Percentiles rank a stretch among this genome's conserved stretches.
Conservation (phyloP, 2,113 vertebrate species). For the Pitta sordida region DNA sequence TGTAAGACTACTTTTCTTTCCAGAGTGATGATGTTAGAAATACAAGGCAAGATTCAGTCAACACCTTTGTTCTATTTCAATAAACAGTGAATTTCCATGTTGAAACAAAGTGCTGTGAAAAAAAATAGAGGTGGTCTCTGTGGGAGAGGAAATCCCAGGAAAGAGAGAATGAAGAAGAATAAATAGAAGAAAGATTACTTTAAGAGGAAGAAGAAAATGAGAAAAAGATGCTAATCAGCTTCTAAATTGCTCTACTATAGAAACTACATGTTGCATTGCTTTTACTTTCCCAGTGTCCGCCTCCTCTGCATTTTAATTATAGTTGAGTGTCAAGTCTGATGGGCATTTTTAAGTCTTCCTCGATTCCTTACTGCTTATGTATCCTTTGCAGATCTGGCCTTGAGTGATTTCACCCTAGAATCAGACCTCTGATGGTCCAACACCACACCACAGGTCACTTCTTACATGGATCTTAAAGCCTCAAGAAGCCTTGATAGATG, state of each 20-base stretch:
- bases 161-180: neutral
- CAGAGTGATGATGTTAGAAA: neutral
- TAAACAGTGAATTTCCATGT: neutral
- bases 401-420: neutral
- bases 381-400: neutral
- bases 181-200: neutral
- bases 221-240: neutral
- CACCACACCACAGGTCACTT: neutral
- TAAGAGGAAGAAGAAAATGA: neutral
- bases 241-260: neutral
- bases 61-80: conserved; percentile 14
- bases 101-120: neutral
- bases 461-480: neutral
- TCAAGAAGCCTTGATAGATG: neutral
- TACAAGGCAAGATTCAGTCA: neutral
- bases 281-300: neutral
- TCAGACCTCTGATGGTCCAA: neutral
- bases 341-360: neutral
- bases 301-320: neutral
- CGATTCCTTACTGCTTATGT: neutral
- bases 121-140: neutral
- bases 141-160: neutral
- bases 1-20: neutral
- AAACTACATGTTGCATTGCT: neutral
- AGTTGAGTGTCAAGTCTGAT: neutral